Evolutionary conservation across 2,888 invertebrate species (phyloP).

Genomic region (Didymodactylos carnosus): DNA sequence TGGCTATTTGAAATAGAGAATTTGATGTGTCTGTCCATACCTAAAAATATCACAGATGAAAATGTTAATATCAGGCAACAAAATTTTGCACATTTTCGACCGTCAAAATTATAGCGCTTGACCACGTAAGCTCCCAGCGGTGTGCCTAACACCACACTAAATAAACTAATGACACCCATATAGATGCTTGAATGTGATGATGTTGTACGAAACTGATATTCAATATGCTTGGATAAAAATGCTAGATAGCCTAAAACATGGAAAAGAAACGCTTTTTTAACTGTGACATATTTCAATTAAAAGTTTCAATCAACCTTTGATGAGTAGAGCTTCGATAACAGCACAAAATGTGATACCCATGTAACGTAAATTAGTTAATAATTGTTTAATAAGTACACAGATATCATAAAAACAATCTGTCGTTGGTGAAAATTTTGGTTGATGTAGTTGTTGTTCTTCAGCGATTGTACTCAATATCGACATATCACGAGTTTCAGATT

Average conservation of each 20-base stretch:
- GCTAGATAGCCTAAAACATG: too few species aligned
- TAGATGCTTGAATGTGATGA: not conserved
- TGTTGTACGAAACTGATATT: not conserved
- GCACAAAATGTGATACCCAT: not conserved
- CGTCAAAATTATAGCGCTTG: not conserved
- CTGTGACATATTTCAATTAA: too few species aligned
- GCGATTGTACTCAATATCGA: too few species aligned
- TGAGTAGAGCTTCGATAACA: not conserved
- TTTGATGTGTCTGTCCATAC: too few species aligned
- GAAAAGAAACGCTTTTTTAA: too few species aligned
- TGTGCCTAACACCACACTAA: slow-evolving; percentile 5
- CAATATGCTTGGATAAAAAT: not conserved
- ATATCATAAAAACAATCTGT: not conserved
- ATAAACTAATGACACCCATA: slow-evolving; percentile 1
- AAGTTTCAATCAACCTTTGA: too few species aligned
- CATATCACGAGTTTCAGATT: too few species aligned
- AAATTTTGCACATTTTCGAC: not conserved
- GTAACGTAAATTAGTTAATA: not conserved
- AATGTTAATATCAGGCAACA: not conserved
- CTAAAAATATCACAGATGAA: not conserved
- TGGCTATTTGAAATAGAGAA: too few species aligned
- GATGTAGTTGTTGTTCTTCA: too few species aligned
- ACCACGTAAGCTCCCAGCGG: slow-evolving; percentile 5
- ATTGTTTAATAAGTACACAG: not conserved
- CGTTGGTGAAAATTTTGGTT: too few species aligned